A percentile compares a stretch with the other conserved stretches of the same genome.
Evolutionary conservation across 2,113 vertebrate species (phyloP).

Genomic region (Ctenodactylus gundi): DNA sequence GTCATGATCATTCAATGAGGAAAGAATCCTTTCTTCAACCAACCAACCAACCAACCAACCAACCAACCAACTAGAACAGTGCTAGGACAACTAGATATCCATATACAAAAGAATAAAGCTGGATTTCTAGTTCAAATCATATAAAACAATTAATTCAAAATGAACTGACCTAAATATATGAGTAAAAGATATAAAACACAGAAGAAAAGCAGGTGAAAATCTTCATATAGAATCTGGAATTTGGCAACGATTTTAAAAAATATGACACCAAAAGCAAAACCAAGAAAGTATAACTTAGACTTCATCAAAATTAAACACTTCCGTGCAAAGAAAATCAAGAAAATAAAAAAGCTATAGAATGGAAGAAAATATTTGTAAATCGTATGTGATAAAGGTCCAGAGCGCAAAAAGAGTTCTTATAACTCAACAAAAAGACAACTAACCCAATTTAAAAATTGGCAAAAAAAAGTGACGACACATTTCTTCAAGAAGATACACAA

Average conservation of each 20-base stretch:
- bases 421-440: neutral
- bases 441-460: neutral
- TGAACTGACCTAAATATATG: neutral
- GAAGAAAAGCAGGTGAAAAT: conserved; percentile 18
- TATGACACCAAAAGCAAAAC: neutral
- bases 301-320: neutral
- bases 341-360: neutral
- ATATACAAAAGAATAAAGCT: neutral
- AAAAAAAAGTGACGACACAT: neutral
- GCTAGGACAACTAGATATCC: neutral
- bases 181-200: neutral
- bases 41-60: too few relatives aligned
- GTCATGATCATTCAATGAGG: neutral
- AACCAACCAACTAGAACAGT: too few relatives aligned
- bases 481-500: neutral
- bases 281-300: neutral
- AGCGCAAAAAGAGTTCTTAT: neutral
- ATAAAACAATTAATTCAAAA: neutral
- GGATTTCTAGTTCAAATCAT: neutral
- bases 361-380: neutral
- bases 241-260: neutral
- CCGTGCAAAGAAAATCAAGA: neutral
- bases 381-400: neutral
- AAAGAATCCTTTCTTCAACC: neutral
- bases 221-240: neutral